Conservation (phyloP, 2,888 invertebrate species). For the Noctua janthe region DNA sequence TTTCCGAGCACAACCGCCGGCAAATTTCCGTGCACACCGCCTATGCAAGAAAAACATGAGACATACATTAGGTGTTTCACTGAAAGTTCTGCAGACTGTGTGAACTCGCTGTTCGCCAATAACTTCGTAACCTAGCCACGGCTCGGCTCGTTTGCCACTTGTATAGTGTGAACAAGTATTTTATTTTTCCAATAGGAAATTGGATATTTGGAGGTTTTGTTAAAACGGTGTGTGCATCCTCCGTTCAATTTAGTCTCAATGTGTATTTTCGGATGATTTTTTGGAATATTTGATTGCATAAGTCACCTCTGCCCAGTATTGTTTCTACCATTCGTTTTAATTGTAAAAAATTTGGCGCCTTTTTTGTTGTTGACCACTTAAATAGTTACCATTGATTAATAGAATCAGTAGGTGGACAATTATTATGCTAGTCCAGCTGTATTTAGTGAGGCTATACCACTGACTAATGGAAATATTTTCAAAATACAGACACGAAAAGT, state of each 20-base stretch:
- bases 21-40: constrained; percentile 34
- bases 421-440: not conserved
- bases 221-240: not conserved
- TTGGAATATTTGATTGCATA: not conserved
- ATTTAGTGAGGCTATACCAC: not conserved
- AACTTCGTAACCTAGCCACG: constrained; percentile 40
- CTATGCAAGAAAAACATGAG: constrained; percentile 47
- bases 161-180: constrained; percentile 37
- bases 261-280: not conserved
- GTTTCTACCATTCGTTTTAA: not conserved
- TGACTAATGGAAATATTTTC: not conserved
- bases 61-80: constrained; percentile 27
- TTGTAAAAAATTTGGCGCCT: not conserved
- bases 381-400: not conserved
- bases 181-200: constrained; percentile 25
- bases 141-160: constrained; percentile 15
- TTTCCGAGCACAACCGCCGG: constrained; percentile 5
- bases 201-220: constrained; percentile 1
- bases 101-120: constrained; percentile 3
- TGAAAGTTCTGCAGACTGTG: constrained; percentile 31
- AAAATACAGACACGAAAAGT: not conserved
- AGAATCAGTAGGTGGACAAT: not conserved
- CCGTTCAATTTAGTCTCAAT: not conserved
- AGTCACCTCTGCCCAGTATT: not conserved
- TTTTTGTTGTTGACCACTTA: not conserved